These are phyloP conservation scores for Caenorhabditis afra DNA, from an alignment of 2,888 invertebrate genomes.

Conservation along the genomic window DNA sequence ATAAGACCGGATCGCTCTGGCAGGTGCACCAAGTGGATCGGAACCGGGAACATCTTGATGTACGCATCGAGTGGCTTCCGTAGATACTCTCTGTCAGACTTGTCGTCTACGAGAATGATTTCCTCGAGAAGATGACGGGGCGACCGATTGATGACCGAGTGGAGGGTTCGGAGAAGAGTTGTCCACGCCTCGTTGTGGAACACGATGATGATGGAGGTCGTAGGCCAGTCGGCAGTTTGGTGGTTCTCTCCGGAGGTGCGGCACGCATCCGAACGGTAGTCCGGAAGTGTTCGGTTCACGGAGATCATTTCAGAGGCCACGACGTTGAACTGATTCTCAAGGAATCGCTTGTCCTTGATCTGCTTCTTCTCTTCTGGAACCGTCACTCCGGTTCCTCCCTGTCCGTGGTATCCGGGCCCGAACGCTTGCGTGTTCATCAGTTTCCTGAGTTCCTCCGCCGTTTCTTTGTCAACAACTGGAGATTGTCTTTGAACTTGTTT, in stretches of 20 bases:
- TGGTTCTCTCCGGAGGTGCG: constrained; percentile 18
- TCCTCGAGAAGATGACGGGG: constrained; percentile 78
- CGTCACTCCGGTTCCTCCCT: constrained; percentile 75
- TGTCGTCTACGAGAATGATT: constrained; percentile 80
- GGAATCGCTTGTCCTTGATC: constrained; percentile 77
- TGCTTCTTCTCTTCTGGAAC: constrained; percentile 67
- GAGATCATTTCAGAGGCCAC: constrained; percentile 96
- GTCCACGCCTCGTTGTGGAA: constrained; percentile 99
- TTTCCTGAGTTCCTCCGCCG: constrained; percentile 32
- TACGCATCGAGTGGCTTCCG: constrained; percentile 77
- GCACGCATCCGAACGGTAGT: constrained; percentile 84
- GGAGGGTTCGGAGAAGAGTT: constrained; percentile 87
- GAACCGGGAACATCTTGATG: constrained; percentile 81
- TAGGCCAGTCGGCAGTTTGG: constrained; percentile 85
- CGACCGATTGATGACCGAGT: constrained; percentile 79
- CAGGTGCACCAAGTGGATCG: constrained; percentile 90
- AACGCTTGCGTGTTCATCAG: constrained; percentile 61
- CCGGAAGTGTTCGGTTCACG: constrained; percentile 93
- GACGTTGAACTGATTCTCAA: constrained; percentile 86
- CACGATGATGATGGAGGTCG: constrained; percentile 96
- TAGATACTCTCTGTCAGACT: constrained; percentile 77
- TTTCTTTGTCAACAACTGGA: constrained; percentile 43
- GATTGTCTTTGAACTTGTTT: constrained; percentile 30
- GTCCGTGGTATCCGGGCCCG: constrained; percentile 70
- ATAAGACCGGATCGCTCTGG: constrained; percentile 95